Base-by-base conservation (phyloP, 2,113 vertebrate species). In the Hystrix brachyura region DNA sequence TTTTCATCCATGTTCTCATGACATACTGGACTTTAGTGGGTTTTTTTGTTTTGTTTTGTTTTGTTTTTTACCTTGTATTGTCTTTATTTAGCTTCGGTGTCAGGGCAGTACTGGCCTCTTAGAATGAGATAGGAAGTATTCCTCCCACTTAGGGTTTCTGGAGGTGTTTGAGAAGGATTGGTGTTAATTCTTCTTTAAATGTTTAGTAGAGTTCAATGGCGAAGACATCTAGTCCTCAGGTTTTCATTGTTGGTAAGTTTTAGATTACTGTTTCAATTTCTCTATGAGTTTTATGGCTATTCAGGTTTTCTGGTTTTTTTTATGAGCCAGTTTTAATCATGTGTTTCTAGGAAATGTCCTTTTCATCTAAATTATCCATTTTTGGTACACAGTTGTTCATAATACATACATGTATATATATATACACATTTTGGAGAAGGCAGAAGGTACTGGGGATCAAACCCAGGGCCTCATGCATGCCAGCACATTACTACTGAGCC, bases 71-170 rank as follows among this genome's bases (percentile, higher is more conserved):
- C 81, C 7, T 62, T 55, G 1, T 34, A 62, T 3, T 80, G 19
- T 81, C 34, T 72, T 25, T 29, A 64, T 64, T 91, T 91, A 8
- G 48, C n/a, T 95, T 91, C 80, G 62, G n/a, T 91, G 12, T 91
- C 46, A 64, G 23, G 19, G 5, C 21, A 82, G 18, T 74, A 7
- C 29, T 65, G 23, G 21, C 25, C 25, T 64, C 62, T 64, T 29
- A 27, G 62, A 64, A 29, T 64, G 62, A 64, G 9, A 64, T 25
- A 64, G 62, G 25, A 64, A 64, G 9, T 64, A 64, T 64, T 64
- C 23, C 25, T 64, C 29, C 62, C 25, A 38, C 27, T 74, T 29
- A n/a, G 5, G n/a, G 21, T 72, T 80, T 94, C 23, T 81, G n/a
- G 7, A 81, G 32, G 29, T 87, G 27, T 71, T 87, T 89, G 46